Evolutionary conservation across 2,888 invertebrate species (phyloP), one percentile per base, ranked within the genome.

Genomic region (Parnassius mnemosyne): DNA sequence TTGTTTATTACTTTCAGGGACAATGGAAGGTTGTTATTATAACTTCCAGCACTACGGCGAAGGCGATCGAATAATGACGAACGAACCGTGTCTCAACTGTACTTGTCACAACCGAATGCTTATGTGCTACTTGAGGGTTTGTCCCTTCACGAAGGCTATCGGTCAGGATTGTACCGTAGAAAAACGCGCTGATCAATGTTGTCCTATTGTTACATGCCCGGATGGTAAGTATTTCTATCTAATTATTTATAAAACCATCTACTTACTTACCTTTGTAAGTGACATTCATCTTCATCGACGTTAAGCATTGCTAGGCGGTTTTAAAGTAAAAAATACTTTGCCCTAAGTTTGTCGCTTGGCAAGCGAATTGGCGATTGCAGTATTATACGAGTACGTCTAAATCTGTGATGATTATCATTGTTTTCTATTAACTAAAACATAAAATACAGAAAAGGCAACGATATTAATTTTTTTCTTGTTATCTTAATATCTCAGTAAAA

Each of bases 41-140:
- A 97, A 97, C 92, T 97, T 96, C 87, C 96, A 97, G 86, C 97
- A 96, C 79, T 98, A 98, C 88, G 95, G 96, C 69, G 97, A 98
- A 92, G 97, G 97, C 63, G 97, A 97, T 85, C 94, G 97, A 81
- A 98, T 98, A 81, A 93, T 97, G 90, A 98, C 98, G 73, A 97
- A 97, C 92, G 98, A 98, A 85, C 97, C 98, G 73, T 98, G 98
- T 86, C 93, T 98, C 70, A 98, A 98, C 90, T 98, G 98, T 89
- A 98, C 98, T 71, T 98, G 98, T 87, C 97, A 97, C 92, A 97
- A 97, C 81, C 95, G 95, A 80, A 97, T 97, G 97, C 93, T 98
- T 67, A 97, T 98, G 97, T 98, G 98, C 85, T 98, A 97, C 89
- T 93, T 98, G 72, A 92, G 97, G 79, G 97, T 98, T 41, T 98